phyloP scores from a whole-genome alignment of 2,113 vertebrate species.

The Brachirus orientalis region DNA sequence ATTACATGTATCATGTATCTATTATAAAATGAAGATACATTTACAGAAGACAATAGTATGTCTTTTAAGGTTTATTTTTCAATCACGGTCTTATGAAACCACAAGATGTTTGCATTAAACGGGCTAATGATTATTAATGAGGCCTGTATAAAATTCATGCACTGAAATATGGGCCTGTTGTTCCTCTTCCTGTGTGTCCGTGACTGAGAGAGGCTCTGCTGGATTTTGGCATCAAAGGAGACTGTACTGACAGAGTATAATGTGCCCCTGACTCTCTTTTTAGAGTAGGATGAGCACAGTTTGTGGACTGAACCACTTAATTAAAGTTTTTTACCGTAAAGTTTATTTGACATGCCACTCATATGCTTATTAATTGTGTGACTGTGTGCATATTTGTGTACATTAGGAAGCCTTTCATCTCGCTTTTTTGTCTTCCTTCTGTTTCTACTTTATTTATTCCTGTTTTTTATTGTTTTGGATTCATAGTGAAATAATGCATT shows the following conservation, averaged over 20 bases:
- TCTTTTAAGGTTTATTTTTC: constrained; percentile 1
- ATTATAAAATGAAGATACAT: too few species aligned
- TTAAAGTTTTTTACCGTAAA: constrained; percentile 30
- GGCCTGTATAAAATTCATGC: constrained; percentile 35
- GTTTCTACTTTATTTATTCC: background rate
- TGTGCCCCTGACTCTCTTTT: constrained; percentile 9
- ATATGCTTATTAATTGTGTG: constrained; percentile 23
- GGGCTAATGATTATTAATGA: constrained; percentile 72
- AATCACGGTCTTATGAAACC: constrained; percentile 2
- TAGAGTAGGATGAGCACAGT: constrained; percentile 22
- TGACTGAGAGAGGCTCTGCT: constrained; percentile 30
- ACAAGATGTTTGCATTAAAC: constrained; percentile 62
- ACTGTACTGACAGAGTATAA: constrained; percentile 23
- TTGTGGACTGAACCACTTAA: constrained; percentile 25
- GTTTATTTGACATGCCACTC: constrained; percentile 22
- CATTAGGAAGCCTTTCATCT: background rate
- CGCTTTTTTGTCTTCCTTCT: background rate
- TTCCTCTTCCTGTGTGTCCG: constrained; percentile 34
- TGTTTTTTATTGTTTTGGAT: background rate
- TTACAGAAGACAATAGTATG: too few species aligned
- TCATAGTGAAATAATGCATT: constrained; percentile 3
- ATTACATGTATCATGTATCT: too few species aligned
- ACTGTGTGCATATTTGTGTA: background rate
- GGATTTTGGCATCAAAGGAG: constrained; percentile 51
- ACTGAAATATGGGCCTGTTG: constrained; percentile 56